A percentile compares a stretch with the other conserved stretches of the same genome.
Evolutionary conservation across 1,140 invertebrate genomes (phyloP).

Genomic region (Ylistrum balloti): DNA sequence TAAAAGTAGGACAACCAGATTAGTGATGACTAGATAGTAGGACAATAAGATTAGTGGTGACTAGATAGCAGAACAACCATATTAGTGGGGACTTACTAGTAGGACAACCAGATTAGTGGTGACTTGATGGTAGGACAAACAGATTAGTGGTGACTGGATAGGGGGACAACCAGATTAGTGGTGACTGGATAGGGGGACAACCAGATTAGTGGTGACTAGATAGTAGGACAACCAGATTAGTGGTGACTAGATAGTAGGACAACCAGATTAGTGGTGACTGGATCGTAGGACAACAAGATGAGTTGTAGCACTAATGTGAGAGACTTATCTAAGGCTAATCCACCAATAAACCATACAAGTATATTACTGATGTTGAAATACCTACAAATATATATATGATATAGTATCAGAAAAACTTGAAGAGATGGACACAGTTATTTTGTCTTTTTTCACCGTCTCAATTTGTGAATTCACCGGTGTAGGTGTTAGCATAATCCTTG

Average conservation of each 20-base stretch:
- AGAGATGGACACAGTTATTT: neutral
- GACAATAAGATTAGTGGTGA: neutral
- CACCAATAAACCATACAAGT: too few relatives aligned
- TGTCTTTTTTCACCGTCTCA: neutral
- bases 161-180: neutral
- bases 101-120: neutral
- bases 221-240: neutral
- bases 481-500: constrained; percentile 2
- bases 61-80: neutral
- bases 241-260: neutral
- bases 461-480: neutral
- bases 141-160: neutral
- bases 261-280: neutral
- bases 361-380: too few relatives aligned
- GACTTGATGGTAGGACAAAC: too few relatives aligned
- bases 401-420: too few relatives aligned
- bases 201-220: neutral
- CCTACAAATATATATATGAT: too few relatives aligned
- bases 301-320: neutral
- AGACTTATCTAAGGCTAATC: too few relatives aligned
- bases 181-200: neutral
- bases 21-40: neutral
- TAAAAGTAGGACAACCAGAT: too few relatives aligned
- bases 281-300: neutral
- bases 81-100: neutral